Evolutionary conservation across 1,140 invertebrate species (phyloP), one percentile per base, ranked within the genome.

Genomic region (Radopholus similis): DNA sequence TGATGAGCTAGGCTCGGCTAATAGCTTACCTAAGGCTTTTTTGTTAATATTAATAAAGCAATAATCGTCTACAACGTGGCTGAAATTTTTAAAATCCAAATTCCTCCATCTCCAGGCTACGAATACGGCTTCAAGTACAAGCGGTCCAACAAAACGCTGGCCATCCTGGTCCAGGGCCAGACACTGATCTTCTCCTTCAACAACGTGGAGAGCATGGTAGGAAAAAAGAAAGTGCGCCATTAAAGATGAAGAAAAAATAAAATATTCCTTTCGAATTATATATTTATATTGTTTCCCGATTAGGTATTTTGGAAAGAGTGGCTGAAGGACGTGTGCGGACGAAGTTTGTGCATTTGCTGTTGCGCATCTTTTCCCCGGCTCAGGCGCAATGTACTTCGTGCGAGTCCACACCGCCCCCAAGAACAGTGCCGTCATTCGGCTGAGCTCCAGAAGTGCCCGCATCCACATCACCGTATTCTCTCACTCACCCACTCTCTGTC

Each of bases 281-380:
- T n/a, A n/a, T n/a, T n/a, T n/a, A n/a, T n/a, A n/a, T n/a, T n/a
- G n/a, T n/a, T n/a, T n/a, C n/a, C n/a, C n/a, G n/a, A n/a, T n/a
- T 56, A 58, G 21, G n/a, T 72, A n/a, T 75, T 72, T 35, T 72
- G 71, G 71, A 72, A 72, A 40, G 71, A 72, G 38, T 72, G 71
- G 71, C 60, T 72, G 23, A 58, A 70, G 42, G 71, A 72, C 54
- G 59, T 72, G 2, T 72, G 71, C 44, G 71, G 71, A 11, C 60
- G 71, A 53, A 71, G 72, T 69, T 40, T 34, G 11, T 37, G 32
- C n/a, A 62, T 35, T 47, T 65, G 18, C 5, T 62, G 58, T 3
- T 37, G 11, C 13, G 53, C 44, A 62, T 57, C 26, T 11, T 1
- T 49, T 49, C 18, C n/a, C 23, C 8, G n/a, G 42, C 57, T 71